Conservation (phyloP, 2,888 invertebrate species). For the Autographa gamma region DNA sequence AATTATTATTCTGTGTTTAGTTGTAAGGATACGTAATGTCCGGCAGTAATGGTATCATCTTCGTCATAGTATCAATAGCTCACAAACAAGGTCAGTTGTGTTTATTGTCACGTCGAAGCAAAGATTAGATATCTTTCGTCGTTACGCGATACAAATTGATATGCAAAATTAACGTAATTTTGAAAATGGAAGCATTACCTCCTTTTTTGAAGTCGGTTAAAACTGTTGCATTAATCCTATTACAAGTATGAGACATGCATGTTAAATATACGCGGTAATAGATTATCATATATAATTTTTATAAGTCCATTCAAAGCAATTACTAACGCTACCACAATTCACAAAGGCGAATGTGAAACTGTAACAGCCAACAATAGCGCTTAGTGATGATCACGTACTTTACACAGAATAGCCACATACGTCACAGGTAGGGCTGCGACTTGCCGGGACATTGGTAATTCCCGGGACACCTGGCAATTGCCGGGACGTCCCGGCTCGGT, state of each 20-base stretch:
- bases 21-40: conserved; percentile 4
- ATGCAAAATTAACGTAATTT: no score
- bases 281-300: no score
- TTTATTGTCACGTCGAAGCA: not conserved
- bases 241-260: no score
- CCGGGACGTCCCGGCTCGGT: conserved; percentile 32
- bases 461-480: conserved; percentile 32
- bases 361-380: conserved; percentile 30
- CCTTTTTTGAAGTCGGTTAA: no score
- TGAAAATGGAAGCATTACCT: no score
- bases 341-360: conserved; percentile 22
- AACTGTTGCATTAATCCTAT: no score
- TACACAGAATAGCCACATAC: conserved; percentile 23
- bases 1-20: not conserved
- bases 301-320: no score
- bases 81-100: not conserved
- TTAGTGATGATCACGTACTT: conserved; percentile 24
- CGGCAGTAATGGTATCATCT: not conserved
- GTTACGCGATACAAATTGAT: no score
- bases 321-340: conserved; percentile 6
- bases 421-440: conserved; percentile 41
- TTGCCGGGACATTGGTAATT: conserved; percentile 52
- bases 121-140: not conserved
- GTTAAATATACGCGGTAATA: no score
- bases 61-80: not conserved